Conservation (phyloP, 2,888 invertebrate genomes). For the Ectemnius continuus region DNA sequence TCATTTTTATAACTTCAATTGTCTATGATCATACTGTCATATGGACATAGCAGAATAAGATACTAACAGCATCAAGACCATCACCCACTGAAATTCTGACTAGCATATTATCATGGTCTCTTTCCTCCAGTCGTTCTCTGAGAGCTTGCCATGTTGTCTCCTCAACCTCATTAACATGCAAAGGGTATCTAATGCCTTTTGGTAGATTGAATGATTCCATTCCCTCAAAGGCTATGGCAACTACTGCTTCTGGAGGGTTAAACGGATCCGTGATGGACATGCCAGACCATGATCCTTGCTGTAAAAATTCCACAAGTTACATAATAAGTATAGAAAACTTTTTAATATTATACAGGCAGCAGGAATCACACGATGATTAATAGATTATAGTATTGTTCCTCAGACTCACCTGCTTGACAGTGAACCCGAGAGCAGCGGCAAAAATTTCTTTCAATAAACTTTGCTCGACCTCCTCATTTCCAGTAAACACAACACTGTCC, state of each 20-base stretch:
- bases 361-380: not conserved
- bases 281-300: slow-evolving; percentile 82
- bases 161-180: slow-evolving; percentile 83
- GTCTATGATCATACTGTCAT: not conserved
- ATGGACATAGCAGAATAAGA: not conserved
- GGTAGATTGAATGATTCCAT: slow-evolving; percentile 75
- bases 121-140: slow-evolving; percentile 81
- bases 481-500: slow-evolving; percentile 84
- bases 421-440: slow-evolving; percentile 85
- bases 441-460: slow-evolving; percentile 85
- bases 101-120: slow-evolving; percentile 82
- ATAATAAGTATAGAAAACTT: not conserved
- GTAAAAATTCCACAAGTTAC: slow-evolving; percentile 21
- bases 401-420: slow-evolving; percentile 83
- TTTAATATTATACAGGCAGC: not conserved
- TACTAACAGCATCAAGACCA: slow-evolving; percentile 83
- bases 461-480: slow-evolving; percentile 82
- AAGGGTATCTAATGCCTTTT: slow-evolving; percentile 79
- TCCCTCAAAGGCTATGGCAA: slow-evolving; percentile 86
- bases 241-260: slow-evolving; percentile 85
- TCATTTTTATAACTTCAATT: not conserved
- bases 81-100: slow-evolving; percentile 84
- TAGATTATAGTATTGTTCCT: not conserved
- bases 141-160: slow-evolving; percentile 82
- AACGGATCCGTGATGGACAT: slow-evolving; percentile 86